These are phyloP conservation scores for Harpegnathos saltator DNA, from an alignment of 1,140 invertebrate genomes.

Conservation along the genomic window DNA sequence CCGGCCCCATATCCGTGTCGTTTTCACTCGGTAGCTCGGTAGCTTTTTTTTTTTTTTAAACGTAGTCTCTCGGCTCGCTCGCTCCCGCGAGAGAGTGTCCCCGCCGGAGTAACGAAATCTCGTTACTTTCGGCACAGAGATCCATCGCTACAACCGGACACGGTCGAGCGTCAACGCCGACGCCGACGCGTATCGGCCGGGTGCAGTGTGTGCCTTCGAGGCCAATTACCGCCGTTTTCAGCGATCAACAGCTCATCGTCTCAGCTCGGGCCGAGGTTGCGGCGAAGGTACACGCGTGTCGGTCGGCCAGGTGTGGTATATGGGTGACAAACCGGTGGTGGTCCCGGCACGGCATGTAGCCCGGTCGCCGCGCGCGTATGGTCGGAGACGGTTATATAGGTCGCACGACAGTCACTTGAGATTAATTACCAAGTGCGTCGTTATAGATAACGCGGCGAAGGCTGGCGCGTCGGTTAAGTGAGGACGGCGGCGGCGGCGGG, in stretches of 20 bases:
- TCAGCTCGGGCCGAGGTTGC: slow-evolving; percentile 34
- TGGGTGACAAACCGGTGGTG: slow-evolving; percentile 32
- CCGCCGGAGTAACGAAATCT: neutral
- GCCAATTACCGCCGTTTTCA: slow-evolving; percentile 43
- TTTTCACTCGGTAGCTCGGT: too few species aligned
- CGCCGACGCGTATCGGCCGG: slow-evolving; percentile 4
- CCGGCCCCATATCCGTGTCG: too few species aligned
- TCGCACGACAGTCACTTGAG: slow-evolving; percentile 67
- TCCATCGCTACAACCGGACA: neutral
- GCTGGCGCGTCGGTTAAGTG: slow-evolving; percentile 51
- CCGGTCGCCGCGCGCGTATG: slow-evolving; percentile 31
- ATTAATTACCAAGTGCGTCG: slow-evolving; percentile 76
- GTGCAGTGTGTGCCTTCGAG: slow-evolving; percentile 19
- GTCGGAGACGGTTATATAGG: slow-evolving; percentile 63
- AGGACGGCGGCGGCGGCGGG: slow-evolving; percentile 46
- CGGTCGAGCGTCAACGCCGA: neutral
- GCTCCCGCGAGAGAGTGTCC: too few species aligned
- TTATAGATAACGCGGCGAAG: slow-evolving; percentile 73
- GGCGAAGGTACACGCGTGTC: slow-evolving; percentile 21
- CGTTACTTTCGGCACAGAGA: neutral
- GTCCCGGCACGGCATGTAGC: slow-evolving; percentile 42
- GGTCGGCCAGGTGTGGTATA: slow-evolving; percentile 29
- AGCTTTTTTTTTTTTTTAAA: too few species aligned
- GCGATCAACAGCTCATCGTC: slow-evolving; percentile 31
- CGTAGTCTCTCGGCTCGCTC: too few species aligned